Evolutionary conservation across 2,888 invertebrate species (phyloP).

Genomic region (Spicauda simplicius): DNA sequence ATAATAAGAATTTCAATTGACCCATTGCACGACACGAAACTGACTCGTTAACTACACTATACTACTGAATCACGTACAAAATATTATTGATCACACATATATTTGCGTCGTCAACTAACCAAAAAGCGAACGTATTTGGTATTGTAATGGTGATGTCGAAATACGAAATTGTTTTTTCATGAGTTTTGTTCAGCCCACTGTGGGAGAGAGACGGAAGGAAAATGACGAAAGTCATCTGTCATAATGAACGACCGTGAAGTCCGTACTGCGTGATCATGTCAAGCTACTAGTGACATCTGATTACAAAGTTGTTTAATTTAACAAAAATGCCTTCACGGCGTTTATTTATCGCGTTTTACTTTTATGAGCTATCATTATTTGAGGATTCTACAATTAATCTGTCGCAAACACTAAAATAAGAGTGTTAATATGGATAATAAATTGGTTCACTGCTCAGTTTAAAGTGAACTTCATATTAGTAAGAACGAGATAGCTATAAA

Average conservation of each 20-base stretch:
- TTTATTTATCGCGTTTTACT: too few species aligned
- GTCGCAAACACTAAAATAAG: too few species aligned
- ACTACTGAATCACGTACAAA: slow-evolving; percentile 5
- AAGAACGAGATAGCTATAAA: slow-evolving; percentile 24
- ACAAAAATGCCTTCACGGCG: too few species aligned
- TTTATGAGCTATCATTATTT: too few species aligned
- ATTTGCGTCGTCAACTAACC: slow-evolving; percentile 4
- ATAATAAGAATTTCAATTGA: slow-evolving; percentile 25
- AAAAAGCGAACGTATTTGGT: slow-evolving; percentile 12
- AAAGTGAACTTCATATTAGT: not conserved
- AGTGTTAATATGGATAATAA: too few species aligned
- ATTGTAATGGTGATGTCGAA: slow-evolving; percentile 14
- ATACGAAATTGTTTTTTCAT: slow-evolving; percentile 20
- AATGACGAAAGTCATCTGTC: slow-evolving; percentile 31
- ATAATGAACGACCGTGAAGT: slow-evolving; percentile 22
- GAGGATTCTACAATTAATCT: too few species aligned
- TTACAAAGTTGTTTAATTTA: not conserved
- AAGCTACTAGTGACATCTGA: slow-evolving; percentile 11
- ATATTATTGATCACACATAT: slow-evolving; percentile 13
- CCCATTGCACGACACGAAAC: slow-evolving; percentile 26
- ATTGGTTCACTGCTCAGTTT: too few species aligned
- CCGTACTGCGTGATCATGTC: slow-evolving; percentile 8
- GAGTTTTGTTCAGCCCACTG: slow-evolving; percentile 16
- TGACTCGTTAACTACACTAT: not conserved
- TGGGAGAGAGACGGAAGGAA: slow-evolving; percentile 33